phyloP scores from a whole-genome alignment of 2,888 invertebrate species.

The Lottia scabra region DNA sequence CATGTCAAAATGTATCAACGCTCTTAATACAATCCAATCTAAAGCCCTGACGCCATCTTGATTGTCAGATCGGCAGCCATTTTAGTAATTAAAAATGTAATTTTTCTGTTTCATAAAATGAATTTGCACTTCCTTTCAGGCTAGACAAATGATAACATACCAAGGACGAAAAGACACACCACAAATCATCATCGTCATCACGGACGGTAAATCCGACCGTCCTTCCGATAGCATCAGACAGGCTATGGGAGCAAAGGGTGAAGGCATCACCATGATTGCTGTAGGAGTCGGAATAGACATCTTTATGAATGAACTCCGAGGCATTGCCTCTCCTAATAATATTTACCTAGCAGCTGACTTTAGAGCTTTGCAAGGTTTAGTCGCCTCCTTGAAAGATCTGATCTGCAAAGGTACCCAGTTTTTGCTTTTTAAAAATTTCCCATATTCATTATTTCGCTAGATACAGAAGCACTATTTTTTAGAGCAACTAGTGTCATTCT shows the following conservation, averaged over 20 bases:
- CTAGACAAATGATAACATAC: conserved; percentile 33
- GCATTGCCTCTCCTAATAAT: conserved; percentile 47
- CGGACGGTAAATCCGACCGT: conserved; percentile 51
- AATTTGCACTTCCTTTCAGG: conserved; percentile 9
- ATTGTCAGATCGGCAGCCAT: too few species aligned
- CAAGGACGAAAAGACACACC: conserved; percentile 43
- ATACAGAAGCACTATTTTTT: too few species aligned
- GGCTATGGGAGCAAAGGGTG: conserved; percentile 38
- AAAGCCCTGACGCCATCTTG: too few species aligned
- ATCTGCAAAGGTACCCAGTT: conserved; percentile 48
- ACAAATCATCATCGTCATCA: conserved; percentile 50
- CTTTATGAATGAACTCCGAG: conserved; percentile 42
- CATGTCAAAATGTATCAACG: too few species aligned
- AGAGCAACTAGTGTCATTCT: too few species aligned
- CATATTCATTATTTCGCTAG: too few species aligned
- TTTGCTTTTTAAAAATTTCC: too few species aligned
- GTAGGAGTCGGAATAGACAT: conserved; percentile 51
- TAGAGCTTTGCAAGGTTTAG: conserved; percentile 44
- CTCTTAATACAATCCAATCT: too few species aligned
- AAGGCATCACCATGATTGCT: conserved; percentile 49
- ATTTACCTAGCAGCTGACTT: conserved; percentile 51
- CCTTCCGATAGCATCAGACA: conserved; percentile 44
- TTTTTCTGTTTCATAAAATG: too few species aligned
- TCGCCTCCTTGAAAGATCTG: conserved; percentile 43
- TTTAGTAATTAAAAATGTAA: too few species aligned